These are phyloP conservation scores for Aplodontia rufa DNA, from an alignment of 2,113 vertebrate species.

Conservation along the genomic window DNA sequence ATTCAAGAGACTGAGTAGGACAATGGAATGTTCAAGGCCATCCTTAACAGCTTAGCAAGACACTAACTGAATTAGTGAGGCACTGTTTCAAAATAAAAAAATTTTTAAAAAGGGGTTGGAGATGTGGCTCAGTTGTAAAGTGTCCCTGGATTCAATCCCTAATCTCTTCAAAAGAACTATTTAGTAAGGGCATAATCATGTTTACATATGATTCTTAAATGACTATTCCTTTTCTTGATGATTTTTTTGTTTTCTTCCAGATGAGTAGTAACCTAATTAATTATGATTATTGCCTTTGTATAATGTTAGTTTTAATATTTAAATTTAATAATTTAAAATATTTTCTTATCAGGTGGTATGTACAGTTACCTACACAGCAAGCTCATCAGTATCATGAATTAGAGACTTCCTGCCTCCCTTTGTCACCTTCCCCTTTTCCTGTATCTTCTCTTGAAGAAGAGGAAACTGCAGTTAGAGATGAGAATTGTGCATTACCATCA, in stretches of 20 bases:
- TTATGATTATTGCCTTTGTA: slow-evolving; percentile 37
- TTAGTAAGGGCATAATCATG: background rate
- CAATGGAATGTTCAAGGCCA: background rate
- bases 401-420: slow-evolving; percentile 83
- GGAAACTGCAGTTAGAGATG: slow-evolving; percentile 83
- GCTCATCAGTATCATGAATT: slow-evolving; percentile 91
- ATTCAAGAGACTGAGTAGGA: background rate
- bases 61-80: background rate
- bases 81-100: background rate
- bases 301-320: slow-evolving; percentile 35
- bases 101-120: background rate
- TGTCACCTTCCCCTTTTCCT: slow-evolving; percentile 83
- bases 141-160: background rate
- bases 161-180: background rate
- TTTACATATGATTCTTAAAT: slow-evolving; percentile 43
- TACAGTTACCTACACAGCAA: slow-evolving; percentile 91
- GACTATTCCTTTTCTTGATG: background rate
- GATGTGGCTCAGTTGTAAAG: background rate
- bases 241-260: background rate
- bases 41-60: background rate
- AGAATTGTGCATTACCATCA: slow-evolving; percentile 85
- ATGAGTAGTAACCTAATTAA: background rate
- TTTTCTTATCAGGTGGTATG: slow-evolving; percentile 87
- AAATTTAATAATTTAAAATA: slow-evolving; percentile 32
- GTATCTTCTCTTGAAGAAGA: slow-evolving; percentile 84